Evolutionary conservation across 1,140 invertebrate genomes (phyloP), one percentile per base, ranked within the genome.

Genomic region (Forficula auricularia): DNA sequence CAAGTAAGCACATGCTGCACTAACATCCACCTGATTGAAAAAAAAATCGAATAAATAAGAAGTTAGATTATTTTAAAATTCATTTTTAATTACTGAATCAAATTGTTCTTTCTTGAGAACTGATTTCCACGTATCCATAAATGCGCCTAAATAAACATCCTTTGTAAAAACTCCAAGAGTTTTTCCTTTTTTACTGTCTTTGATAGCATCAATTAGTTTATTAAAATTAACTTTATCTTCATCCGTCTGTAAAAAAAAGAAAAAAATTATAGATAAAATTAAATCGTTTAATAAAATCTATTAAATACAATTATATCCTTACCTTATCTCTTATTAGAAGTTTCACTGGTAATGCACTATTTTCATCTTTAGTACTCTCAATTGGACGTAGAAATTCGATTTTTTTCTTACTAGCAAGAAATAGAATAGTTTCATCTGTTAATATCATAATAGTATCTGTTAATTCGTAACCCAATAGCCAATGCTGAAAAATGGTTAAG

Each of bases 321-420:
- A 91, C 88, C 65, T 90, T 86, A 56, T 98, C 91, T 57, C 94
- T 71, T 3, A 82, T 72, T 20, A 94, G 65, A n/a, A 97, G 67
- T 62, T 85, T 88, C 1, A 95, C 73, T 33, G 78, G 68, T 16
- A 94, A 87, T 33, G 92, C 63, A 47, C 77, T 70, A 45, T 79
- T 74, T 54, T 92, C 88, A 48, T 85, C 79, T 61, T 84, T 91
- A 9, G 73, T 71, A 52, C 75, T 79, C 57, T 96, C 90, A n/a
- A 94, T 73, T 54, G 88, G 82, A 50, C 84, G 77, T 7, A 99
- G 64, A 64, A 97, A 98, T 51, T 98, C 91, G 44, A 96, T 90
- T 63, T 98, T 98, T 64, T 96, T 96, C 59, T 95, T 97, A 57
- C 90, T 95, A 0, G 91, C 86, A 18, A 98, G 65, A 54, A 98